Conservation (phyloP, 1,140 invertebrate species). For the Brachionus rotundiformis region DNA sequence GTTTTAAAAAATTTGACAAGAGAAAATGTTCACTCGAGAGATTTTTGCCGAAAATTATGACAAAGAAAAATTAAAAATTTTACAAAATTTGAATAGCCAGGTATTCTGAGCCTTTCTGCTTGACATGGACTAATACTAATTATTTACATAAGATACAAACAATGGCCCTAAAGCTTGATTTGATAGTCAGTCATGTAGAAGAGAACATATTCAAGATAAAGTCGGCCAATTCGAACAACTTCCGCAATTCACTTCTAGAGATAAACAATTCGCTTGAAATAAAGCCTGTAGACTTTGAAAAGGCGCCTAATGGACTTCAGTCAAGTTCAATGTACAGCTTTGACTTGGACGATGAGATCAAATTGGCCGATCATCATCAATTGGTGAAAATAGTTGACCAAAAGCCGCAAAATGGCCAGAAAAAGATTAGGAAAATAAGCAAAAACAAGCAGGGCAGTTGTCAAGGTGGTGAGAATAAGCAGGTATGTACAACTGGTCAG, state of each 20-base stretch:
- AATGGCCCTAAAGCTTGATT: slow-evolving; percentile 4
- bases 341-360: neutral
- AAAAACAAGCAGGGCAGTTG: neutral
- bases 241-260: slow-evolving; percentile 5
- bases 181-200: neutral
- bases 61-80: slow-evolving; percentile 43
- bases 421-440: neutral
- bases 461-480: neutral
- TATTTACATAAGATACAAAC: slow-evolving; percentile 31
- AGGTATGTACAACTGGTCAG: neutral
- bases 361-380: slow-evolving; percentile 12
- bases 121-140: neutral
- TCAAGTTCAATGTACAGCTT: neutral
- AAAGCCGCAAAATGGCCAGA: neutral
- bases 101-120: neutral
- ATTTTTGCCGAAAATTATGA: slow-evolving; percentile 22
- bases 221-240: slow-evolving; percentile 23
- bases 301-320: neutral
- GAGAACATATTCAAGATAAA: slow-evolving; percentile 46
- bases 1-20: neutral
- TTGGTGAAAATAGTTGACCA: slow-evolving; percentile 32
- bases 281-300: neutral
- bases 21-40: slow-evolving; percentile 39
- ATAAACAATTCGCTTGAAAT: slow-evolving; percentile 33
- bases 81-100: slow-evolving; percentile 20